These are phyloP conservation scores for Trematocara variabile DNA, from an alignment of 2,113 vertebrate species.

Conservation along the genomic window DNA sequence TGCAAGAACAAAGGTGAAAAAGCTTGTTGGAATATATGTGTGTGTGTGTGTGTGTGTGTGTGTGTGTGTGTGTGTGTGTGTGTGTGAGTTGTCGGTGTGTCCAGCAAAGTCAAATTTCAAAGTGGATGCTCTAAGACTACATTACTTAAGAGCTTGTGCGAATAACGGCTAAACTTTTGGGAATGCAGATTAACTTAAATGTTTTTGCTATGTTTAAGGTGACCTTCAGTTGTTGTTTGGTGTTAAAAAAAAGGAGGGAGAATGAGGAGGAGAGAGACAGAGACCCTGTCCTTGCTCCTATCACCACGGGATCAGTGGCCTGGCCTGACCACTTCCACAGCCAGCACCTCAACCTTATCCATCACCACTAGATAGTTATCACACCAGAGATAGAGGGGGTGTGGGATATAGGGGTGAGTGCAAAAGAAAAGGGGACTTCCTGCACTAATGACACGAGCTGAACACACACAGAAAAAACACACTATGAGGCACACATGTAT, in stretches of 20 bases:
- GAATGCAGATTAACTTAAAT: slow-evolving; percentile 36
- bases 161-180: slow-evolving; percentile 5
- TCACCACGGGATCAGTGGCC: slow-evolving; percentile 73
- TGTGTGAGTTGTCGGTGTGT: not conserved
- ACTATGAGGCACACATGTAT: not conserved
- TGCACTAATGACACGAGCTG: slow-evolving; percentile 29
- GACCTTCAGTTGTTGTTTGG: slow-evolving; percentile 68
- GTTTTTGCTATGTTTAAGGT: slow-evolving; percentile 51
- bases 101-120: not conserved
- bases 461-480: slow-evolving; percentile 14
- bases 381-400: slow-evolving; percentile 38
- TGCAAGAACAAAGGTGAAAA: not conserved
- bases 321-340: slow-evolving; percentile 75
- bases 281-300: slow-evolving; percentile 76
- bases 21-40: not conserved
- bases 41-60: not conserved
- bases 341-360: slow-evolving; percentile 77
- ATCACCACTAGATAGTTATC: slow-evolving; percentile 78
- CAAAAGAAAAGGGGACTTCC: slow-evolving; percentile 20
- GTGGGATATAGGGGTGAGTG: slow-evolving; percentile 4
- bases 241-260: slow-evolving; percentile 22
- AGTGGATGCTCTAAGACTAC: not conserved
- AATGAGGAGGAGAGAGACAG: slow-evolving; percentile 28
- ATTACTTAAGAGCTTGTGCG: not conserved
- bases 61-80: not conserved